Evolutionary conservation across 2,797 vertebrate genomes (phyloP).

Genomic region (Salmo trutta): DNA sequence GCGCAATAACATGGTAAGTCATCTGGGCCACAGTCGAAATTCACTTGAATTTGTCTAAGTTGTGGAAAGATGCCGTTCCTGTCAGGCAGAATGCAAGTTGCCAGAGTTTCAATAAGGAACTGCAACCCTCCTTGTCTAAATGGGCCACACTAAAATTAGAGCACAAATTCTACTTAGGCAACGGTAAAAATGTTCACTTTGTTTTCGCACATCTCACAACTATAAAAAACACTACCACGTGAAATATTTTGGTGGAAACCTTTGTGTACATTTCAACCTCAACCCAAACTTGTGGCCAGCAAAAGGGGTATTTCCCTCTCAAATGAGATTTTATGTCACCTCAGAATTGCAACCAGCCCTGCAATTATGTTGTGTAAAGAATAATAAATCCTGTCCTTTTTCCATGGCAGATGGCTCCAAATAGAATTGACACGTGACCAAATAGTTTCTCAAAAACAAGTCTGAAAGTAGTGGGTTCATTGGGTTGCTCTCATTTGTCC

Average conservation of each 20-base stretch:
- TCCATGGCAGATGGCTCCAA: constrained; percentile 67
- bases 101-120: not conserved
- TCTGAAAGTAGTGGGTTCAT: constrained; percentile 62
- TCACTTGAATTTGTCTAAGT: constrained; percentile 4
- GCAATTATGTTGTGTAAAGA: constrained; percentile 63
- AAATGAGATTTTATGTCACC: constrained; percentile 39
- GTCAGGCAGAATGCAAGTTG: not conserved
- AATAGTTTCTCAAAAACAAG: constrained; percentile 67
- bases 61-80: constrained; percentile 13
- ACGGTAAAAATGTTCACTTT: constrained; percentile 23
- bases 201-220: constrained; percentile 19
- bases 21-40: not conserved
- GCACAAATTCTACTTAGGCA: not conserved
- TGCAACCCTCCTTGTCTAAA: not conserved
- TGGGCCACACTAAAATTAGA: not conserved
- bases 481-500: constrained; percentile 49
- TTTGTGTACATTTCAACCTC: constrained; percentile 14
- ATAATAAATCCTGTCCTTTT: constrained; percentile 70
- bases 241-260: constrained; percentile 7
- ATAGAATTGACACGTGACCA: constrained; percentile 66
- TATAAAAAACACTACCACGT: constrained; percentile 11
- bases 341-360: constrained; percentile 50
- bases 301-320: constrained; percentile 18
- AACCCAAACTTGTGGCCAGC: constrained; percentile 17
- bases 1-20: not conserved